phyloP scores from a whole-genome alignment of 2,888 invertebrate genomes.

The Acronicta psi region DNA sequence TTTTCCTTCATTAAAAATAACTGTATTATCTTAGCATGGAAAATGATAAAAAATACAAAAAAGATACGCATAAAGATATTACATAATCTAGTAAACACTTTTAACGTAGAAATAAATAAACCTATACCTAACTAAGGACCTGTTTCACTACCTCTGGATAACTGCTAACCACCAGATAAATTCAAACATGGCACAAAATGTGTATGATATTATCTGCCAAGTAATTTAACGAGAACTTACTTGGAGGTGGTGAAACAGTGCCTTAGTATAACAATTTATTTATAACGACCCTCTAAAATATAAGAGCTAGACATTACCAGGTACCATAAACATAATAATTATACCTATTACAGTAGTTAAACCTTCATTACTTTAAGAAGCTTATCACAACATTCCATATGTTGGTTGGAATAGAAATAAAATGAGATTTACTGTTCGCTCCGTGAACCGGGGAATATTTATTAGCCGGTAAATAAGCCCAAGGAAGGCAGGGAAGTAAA shows the following conservation, averaged over 20 bases:
- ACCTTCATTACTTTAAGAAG: slow-evolving; percentile 46
- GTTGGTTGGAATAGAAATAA: slow-evolving; percentile 50
- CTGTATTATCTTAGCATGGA: too few species aligned
- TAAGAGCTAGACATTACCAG: not conserved
- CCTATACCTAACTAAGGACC: too few species aligned
- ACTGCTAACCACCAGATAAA: too few species aligned
- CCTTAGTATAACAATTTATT: not conserved
- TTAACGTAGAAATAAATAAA: not conserved
- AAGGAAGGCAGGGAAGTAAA: slow-evolving; percentile 37
- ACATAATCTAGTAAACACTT: too few species aligned
- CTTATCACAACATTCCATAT: slow-evolving; percentile 54
- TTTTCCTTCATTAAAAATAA: too few species aligned
- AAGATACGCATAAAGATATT: too few species aligned
- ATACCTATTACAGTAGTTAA: slow-evolving; percentile 25
- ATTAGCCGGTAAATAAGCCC: slow-evolving; percentile 58
- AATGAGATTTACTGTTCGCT: slow-evolving; percentile 55
- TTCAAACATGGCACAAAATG: too few species aligned
- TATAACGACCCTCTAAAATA: not conserved
- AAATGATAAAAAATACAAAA: too few species aligned
- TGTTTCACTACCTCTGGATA: too few species aligned
- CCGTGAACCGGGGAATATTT: slow-evolving; percentile 57
- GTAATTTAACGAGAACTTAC: too few species aligned
- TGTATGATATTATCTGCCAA: too few species aligned
- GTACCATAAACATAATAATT: slow-evolving; percentile 14
- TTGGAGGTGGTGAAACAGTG: too few species aligned